Conservation (phyloP, 2,888 invertebrate genomes). For the Oscheius onirici region DNA sequence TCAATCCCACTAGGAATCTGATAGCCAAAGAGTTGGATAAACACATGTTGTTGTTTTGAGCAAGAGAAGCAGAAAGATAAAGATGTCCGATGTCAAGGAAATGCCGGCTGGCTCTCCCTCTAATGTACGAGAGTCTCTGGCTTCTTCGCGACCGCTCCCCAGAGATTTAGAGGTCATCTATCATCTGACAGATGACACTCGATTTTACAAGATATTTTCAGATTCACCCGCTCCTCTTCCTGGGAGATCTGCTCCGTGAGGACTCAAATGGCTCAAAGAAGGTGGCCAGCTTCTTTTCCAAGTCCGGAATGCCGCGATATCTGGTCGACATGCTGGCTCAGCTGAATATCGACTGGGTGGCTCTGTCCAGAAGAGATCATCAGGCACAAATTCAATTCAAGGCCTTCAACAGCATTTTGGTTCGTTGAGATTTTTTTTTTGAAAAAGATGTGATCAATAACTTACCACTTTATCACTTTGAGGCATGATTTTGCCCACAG, state of each 20-base stretch:
- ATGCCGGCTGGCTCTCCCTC: not conserved
- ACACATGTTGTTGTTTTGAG: conserved; percentile 22
- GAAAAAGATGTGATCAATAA: no score
- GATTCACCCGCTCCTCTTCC: conserved; percentile 39
- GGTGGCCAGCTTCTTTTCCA: conserved; percentile 31
- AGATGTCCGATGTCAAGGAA: not conserved
- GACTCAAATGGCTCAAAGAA: conserved; percentile 47
- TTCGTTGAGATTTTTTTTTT: conserved; percentile 9
- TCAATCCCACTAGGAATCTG: conserved; percentile 35
- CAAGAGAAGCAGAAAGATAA: no score
- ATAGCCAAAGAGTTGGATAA: conserved; percentile 33
- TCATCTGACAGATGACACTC: conserved; percentile 14
- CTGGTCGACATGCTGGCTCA: conserved; percentile 40
- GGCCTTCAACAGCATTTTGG: conserved; percentile 42
- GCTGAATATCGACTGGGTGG: conserved; percentile 43
- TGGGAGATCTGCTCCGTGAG: conserved; percentile 46
- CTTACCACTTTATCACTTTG: no score
- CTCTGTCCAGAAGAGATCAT: conserved; percentile 12
- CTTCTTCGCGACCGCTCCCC: conserved; percentile 4
- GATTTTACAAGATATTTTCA: conserved; percentile 10
- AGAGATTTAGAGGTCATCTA: conserved; percentile 12
- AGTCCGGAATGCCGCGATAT: conserved; percentile 45
- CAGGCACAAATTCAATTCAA: conserved; percentile 9
- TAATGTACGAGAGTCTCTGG: not conserved
- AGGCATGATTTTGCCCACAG: no score